phyloP scores from a whole-genome alignment of 2,797 vertebrate species.

The Myotis vivesi region DNA sequence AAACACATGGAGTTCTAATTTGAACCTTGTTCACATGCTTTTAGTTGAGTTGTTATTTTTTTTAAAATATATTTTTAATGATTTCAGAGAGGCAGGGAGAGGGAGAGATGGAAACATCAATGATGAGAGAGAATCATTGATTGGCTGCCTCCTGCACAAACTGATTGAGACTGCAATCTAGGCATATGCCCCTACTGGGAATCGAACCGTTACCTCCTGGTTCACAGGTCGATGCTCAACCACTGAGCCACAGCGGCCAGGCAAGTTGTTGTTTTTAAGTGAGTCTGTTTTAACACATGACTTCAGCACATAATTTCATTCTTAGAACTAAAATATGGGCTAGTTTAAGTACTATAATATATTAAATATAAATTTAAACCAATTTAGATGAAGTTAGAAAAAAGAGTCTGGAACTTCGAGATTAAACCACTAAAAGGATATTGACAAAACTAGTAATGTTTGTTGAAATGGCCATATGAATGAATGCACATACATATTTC shows the following conservation, averaged over 20 bases:
- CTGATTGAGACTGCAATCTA: no score
- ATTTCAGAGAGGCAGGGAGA: no score
- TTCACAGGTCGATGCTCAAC: no score
- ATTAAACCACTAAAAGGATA: not conserved
- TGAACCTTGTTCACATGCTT: not conserved
- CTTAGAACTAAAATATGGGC: slow-evolving; percentile 23
- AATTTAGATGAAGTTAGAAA: not conserved
- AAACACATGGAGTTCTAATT: slow-evolving; percentile 31
- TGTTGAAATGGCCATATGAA: slow-evolving; percentile 42
- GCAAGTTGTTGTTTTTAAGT: not conserved
- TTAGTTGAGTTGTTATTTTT: not conserved
- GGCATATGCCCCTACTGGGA: no score
- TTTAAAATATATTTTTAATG: no score
- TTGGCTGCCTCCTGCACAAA: no score
- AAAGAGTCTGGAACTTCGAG: not conserved
- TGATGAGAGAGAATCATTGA: no score
- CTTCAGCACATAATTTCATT: not conserved
- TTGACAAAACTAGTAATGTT: not conserved
- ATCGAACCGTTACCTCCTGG: no score
- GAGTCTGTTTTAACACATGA: not conserved
- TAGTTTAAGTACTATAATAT: slow-evolving; percentile 34
- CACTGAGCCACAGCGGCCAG: no score
- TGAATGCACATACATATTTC: not conserved
- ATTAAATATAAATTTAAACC: slow-evolving; percentile 13
- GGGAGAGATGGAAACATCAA: no score